phyloP scores from a whole-genome alignment of 2,888 invertebrate genomes.

The Oxystoma pomonae region DNA sequence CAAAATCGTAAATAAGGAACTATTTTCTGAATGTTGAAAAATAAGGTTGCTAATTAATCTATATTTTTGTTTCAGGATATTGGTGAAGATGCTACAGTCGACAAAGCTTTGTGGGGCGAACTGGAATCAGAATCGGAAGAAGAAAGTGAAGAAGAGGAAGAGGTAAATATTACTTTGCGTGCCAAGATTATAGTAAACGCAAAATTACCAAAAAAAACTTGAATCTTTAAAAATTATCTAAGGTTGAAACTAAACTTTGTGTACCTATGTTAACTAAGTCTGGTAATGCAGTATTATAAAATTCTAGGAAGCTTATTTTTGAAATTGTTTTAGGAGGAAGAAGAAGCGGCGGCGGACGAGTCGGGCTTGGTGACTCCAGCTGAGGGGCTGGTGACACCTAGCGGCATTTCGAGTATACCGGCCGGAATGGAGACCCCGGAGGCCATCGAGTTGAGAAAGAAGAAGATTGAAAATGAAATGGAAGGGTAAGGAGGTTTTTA shows the following conservation, averaged over 20 bases:
- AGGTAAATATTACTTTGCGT: background rate
- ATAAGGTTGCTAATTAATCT: no score
- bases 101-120: conserved; percentile 95
- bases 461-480: conserved; percentile 93
- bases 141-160: conserved; percentile 63
- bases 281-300: no score
- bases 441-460: conserved; percentile 95
- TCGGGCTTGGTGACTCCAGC: conserved; percentile 90
- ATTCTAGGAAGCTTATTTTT: no score
- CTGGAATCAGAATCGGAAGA: conserved; percentile 87
- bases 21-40: no score
- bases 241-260: no score
- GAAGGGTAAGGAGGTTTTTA: conserved; percentile 89
- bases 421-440: conserved; percentile 98
- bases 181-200: no score
- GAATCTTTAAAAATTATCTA: no score
- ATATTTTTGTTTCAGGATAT: conserved; percentile 49
- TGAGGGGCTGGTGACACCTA: conserved; percentile 91
- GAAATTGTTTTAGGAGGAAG: conserved; percentile 58
- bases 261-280: no score
- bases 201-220: no score
- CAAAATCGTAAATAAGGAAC: no score
- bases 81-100: conserved; percentile 82
- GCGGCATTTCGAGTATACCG: conserved; percentile 86
- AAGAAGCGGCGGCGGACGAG: conserved; percentile 67